Evolutionary conservation across 2,797 vertebrate genomes (phyloP), one percentile per base, ranked within the genome.

Genomic region (Hippocampus kuda): DNA sequence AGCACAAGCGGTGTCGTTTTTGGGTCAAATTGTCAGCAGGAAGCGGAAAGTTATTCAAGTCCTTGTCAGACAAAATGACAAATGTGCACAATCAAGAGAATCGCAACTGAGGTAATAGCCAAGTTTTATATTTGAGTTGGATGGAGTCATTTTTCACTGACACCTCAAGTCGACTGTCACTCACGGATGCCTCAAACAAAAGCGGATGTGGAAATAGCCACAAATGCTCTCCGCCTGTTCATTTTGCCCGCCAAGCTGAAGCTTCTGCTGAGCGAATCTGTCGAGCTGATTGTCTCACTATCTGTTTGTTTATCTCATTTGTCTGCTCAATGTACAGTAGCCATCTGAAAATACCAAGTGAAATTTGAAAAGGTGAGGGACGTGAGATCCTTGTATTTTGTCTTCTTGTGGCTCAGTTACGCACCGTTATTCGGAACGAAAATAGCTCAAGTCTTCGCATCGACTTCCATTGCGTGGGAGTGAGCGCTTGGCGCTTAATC

Each of bases 141-240:
- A 59, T 75, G 65, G 78, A 42, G 72, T 77, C 61, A 81, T 82
- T 82, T 86, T 86, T 86, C 80, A 84, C 77, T 77, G 77, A 81
- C 80, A 81, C 68, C 18, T 74, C 68, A 69, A 71, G 77, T 78
- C 75, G 49, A 65, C 67, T 78, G 70, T 84, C 81, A 82, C 62
- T 75, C 71, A 69, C n/a, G 15, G 68, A 81, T 70, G 65, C 54
- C 72, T 70, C 67, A 73, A 81, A 76, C 41, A 70, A 56, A 59
- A 67, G 42, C n/a, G 65, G 71, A 76, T 70, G 74, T 71, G 56
- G 79, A 70, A 68, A 69, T 71, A 51, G 59, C 30, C n/a, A 24
- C 11, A 59, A 69, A 71, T 70, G 48, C 26, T 42, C 4, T 71
- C 18, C 3, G 22, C 49, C n/a, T 27, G 34, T 64, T 41, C 8